Percentiles rank a stretch among this genome's conserved stretches.
phyloP scores from a whole-genome alignment of 2,113 vertebrate genomes.

The Cichladusa arquata region DNA sequence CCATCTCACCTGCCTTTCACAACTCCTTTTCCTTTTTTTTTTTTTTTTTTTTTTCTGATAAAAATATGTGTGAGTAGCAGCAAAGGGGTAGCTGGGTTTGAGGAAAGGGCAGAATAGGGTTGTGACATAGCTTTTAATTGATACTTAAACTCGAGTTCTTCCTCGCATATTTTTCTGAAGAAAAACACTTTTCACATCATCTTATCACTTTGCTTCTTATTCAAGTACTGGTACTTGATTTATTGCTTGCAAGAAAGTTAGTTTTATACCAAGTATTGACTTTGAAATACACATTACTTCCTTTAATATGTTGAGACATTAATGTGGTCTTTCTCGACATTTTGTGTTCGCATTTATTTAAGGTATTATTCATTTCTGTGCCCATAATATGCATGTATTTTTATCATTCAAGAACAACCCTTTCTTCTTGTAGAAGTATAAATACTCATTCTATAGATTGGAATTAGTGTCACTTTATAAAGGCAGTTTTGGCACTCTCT shows the following conservation, averaged over 20 bases:
- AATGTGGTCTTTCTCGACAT: not conserved
- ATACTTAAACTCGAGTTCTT: not conserved
- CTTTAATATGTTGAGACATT: not conserved
- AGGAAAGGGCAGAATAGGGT: not conserved
- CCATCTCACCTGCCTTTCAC: not conserved
- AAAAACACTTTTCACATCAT: not conserved
- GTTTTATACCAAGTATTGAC: not conserved
- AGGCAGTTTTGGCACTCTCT: not conserved
- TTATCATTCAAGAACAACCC: constrained; percentile 12
- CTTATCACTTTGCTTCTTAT: not conserved
- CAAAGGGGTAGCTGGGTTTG: not conserved
- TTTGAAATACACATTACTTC: not conserved
- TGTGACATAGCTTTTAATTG: not conserved
- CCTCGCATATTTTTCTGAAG: not conserved
- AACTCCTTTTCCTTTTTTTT: not conserved
- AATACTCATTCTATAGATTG: not conserved
- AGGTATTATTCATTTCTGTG: not conserved
- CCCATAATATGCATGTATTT: not conserved
- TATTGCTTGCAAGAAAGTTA: constrained; percentile 3
- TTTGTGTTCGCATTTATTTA: not conserved
- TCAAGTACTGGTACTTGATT: not conserved
- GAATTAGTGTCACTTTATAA: not conserved
- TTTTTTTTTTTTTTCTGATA: not conserved
- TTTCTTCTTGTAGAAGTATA: constrained; percentile 20
- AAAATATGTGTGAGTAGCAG: not conserved